Percentiles rank a stretch among this genome's conserved stretches.
These are phyloP conservation scores for Sebastes oblongus DNA, from an alignment of 2,797 vertebrate species.

Conservation along the genomic window DNA sequence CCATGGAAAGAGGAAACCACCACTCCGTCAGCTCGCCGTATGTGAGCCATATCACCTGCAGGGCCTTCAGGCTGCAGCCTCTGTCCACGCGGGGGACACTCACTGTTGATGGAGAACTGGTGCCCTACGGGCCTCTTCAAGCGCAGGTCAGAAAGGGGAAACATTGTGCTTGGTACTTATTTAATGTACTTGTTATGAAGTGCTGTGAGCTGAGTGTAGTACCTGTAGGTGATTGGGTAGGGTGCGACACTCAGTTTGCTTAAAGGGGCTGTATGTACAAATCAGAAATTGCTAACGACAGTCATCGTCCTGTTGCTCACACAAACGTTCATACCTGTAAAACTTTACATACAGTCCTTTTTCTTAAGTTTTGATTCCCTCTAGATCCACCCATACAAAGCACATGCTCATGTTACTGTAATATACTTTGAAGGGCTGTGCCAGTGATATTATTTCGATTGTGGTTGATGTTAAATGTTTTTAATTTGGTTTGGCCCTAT, in stretches of 20 bases:
- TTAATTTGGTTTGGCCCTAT: background rate
- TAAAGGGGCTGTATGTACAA: background rate
- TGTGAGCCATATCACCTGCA: constrained; percentile 85
- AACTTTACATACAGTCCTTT: too few relatives aligned
- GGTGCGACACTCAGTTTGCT: background rate
- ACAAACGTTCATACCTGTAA: too few relatives aligned
- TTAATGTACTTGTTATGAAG: background rate
- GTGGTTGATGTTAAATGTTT: background rate
- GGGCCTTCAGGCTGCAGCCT: constrained; percentile 91
- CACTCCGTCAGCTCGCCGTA: constrained; percentile 86
- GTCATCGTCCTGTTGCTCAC: too few relatives aligned
- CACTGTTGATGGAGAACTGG: constrained; percentile 92
- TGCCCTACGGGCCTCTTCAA: constrained; percentile 92
- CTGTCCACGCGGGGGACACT: constrained; percentile 88
- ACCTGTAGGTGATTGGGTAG: background rate
- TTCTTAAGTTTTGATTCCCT: background rate
- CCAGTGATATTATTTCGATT: background rate
- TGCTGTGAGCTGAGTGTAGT: background rate
- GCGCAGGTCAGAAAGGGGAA: constrained; percentile 82
- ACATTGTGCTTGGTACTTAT: background rate
- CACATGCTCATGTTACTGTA: background rate
- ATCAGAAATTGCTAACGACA: too few relatives aligned
- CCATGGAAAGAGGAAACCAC: constrained; percentile 90
- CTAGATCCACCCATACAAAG: background rate
- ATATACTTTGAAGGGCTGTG: background rate